Evolutionary conservation across 2,888 invertebrate genomes (phyloP), one percentile per base, ranked within the genome.

Genomic region (Agriopis aurantiaria): DNA sequence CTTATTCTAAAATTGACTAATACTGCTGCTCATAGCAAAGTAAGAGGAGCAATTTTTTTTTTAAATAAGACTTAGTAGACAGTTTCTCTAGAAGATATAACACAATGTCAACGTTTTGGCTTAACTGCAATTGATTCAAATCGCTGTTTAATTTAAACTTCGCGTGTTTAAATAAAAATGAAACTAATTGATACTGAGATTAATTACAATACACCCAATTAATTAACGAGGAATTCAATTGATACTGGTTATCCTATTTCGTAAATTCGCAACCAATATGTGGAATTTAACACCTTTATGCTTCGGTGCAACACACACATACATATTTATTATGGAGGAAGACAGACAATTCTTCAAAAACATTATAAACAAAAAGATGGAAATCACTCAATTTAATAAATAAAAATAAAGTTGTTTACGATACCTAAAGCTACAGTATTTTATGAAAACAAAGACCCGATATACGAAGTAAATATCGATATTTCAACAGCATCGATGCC

Each of bases 51-150:
- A 23, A 23, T 23, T 23, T 23, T 23, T 23, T 23, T 23, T 23
- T 23, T n/a, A n/a, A 33, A 33, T 33, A 33, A 33, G 33, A 33
- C 3, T 9, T 8, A 52, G 5, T n/a, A 7, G 55, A 40, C 12
- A 6, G n/a, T 2, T 74, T 65, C 55, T 65, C 51, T 58, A 77
- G 57, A 75, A 75, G 64, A 58, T 74, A 82, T 79, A 84, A 85
- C 80, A 85, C 83, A 77, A 85, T 71, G 77, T 79, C 77, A 77
- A 85, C 17, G 86, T 85, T 85, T 87, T 85, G 84, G 82, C 73
- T 77, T 80, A 80, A 78, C 77, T 69, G 80, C 82, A 81, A 88
- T 86, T 81, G 83, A 87, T 87, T 85, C 83, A 87, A 88, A 89
- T 87, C 80, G 82, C 72, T 84, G 88, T 23, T 23, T 23, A 23